Evolutionary conservation across 2,888 invertebrate species (phyloP), one percentile per base, ranked within the genome.

Genomic region (Lypha dubia): DNA sequence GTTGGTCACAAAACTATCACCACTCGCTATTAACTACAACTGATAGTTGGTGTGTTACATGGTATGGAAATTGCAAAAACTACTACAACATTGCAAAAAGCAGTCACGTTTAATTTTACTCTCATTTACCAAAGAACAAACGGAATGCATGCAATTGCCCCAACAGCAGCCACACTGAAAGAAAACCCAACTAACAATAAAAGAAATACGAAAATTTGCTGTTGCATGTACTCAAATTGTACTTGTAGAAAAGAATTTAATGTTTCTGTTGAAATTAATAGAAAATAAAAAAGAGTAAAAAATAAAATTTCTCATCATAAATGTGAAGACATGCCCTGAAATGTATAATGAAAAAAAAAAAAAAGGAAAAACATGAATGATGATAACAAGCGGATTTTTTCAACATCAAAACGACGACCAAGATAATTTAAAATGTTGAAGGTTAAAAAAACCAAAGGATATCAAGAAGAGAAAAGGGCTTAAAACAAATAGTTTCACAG

Each of bases 281-380:
- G 44, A 24, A n/a, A n/a, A n/a, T n/a, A n/a, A n/a, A n/a, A n/a
- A 41, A 79, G 13, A 20, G 20, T 17, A 46, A 24, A 51, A 17
- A 8, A 1, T 1, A 38, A 49, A 67, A 17, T 58, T 44, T 11
- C 28, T 28, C 53, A 41, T 73, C 73, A 75, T 53, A 56, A 82
- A 79, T 56, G 35, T 60, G 53, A 49, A 80, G 80, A 84, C 83
- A 84, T 53, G 65, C 60, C 11, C 60, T 58, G 60, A 60, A 75
- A 71, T 75, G 70, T 58, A 41, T 60, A 77, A 70, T 68, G 68
- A 70, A 77, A 77, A 77, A 49, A 38, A 51, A 32, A 51, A 51
- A 32, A 51, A 41, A 46, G 20, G 38, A 17, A 67, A 65, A 79
- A 62, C 73, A 63, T 28, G 49, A 20, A 6, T 56, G 46, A 8